A percentile compares a stretch with the other conserved stretches of the same genome.
phyloP scores from a whole-genome alignment of 2,797 vertebrate species.

The Vespertilio murinus region DNA sequence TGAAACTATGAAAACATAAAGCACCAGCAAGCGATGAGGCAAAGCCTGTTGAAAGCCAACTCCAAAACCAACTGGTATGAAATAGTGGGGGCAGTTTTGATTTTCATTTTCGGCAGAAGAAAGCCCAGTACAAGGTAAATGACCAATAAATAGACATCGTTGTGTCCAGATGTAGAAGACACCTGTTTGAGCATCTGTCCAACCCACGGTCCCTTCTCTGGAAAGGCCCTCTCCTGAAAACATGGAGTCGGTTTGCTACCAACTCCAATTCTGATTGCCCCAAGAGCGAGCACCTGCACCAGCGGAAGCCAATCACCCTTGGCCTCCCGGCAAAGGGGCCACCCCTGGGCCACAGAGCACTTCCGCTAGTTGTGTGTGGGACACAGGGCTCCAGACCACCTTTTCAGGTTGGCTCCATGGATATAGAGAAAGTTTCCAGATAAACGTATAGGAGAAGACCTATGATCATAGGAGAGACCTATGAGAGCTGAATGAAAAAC shows the following conservation, averaged over 20 bases:
- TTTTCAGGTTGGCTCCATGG: neutral
- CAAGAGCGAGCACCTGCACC: neutral
- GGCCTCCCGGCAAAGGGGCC: neutral
- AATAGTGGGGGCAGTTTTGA: neutral
- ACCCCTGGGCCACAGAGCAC: neutral
- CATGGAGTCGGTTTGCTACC: neutral
- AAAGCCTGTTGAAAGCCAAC: slow-evolving; percentile 26
- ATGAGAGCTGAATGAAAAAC: no score
- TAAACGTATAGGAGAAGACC: neutral
- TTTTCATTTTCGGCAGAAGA: slow-evolving; percentile 17
- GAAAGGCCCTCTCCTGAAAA: neutral
- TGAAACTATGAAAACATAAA: slow-evolving; percentile 73
- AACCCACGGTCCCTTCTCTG: neutral
- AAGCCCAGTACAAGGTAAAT: neutral
- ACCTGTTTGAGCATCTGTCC: neutral
- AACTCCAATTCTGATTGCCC: neutral
- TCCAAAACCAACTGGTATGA: no score
- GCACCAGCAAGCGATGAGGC: slow-evolving; percentile 45
- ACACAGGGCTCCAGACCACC: neutral
- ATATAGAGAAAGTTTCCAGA: slow-evolving; percentile 7
- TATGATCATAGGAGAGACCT: no score
- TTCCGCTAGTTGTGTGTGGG: neutral
- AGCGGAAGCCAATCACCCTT: neutral
- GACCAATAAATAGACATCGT: neutral
- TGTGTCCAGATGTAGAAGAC: neutral